Evolutionary conservation across 2,113 vertebrate species (phyloP), one percentile per base, ranked within the genome.

Genomic region (Ophiodon elongatus): DNA sequence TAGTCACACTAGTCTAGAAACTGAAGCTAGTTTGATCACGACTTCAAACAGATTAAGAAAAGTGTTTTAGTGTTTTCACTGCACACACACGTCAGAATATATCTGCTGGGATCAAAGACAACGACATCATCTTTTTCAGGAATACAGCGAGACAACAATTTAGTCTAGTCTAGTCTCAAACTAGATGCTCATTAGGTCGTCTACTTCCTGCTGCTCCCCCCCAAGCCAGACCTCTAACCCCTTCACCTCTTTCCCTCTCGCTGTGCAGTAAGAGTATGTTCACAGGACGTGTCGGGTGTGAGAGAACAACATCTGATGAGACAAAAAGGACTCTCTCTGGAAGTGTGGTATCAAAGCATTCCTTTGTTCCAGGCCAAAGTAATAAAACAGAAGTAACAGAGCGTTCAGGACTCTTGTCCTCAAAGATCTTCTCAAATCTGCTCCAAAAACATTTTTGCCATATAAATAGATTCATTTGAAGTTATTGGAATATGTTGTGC

Each of bases 281-380:
- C 33, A 79, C 29, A 59, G 47, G 33, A 29, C 23, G 52, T 27
- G 57, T 15, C 13, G 39, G 6, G 64, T 11, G 19, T 62, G 68
- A 13, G 56, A 15, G 9, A 10, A 23, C 14, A 52, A 31, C 39
- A 45, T 76, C 64, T 57, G 59, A 72, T 72, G 71, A 78, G 62
- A 85, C 6, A 62, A 73, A 71, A 11, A 74, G 15, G 33, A 60
- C 27, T 23, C 17, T 31, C 9, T 21, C 8, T 59, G 5, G 6
- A 79, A 47, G 31, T 17, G 23, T 11, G 14, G 64, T 57, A 84
- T 66, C 69, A 86, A 82, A 80, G 82, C 29, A 62, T 79, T 76
- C 35, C 29, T 80, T 79, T 62, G 77, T 72, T 71, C 4, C 13
- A 71, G 56, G 70, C 37, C 43, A 69, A 73, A 70, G 47, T 70